Base-by-base conservation (phyloP, 2,113 vertebrate species). In the Pyxicephalus adspersus region DNA sequence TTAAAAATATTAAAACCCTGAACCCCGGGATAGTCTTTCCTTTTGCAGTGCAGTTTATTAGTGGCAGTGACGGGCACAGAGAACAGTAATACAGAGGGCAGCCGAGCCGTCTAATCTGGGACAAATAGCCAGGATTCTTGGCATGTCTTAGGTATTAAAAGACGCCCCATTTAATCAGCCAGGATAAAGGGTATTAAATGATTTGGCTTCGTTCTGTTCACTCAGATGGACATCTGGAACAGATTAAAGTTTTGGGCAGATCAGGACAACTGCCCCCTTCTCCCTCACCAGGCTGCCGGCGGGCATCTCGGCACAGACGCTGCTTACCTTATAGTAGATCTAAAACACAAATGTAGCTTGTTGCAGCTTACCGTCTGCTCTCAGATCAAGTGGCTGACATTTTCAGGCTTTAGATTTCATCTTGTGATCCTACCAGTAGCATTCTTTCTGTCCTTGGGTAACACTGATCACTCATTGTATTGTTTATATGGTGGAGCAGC, bases 91-190 rank as follows among this genome's bases (percentile, higher is more conserved):
- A 61, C n/a, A 5, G 58, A 29, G 25, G 38, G 66, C 66, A 52
- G 67, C 22, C 29, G 54, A 76, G 34, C 58, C 16, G 57, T 58
- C 73, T 76, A 76, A 76, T 76, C 73, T 20, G 38, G 25, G 70
- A 63, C 60, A 74, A 81, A 73, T 74, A 81, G 60, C 68, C 60
- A 9, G 79, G 60, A 81, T 81, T 74, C 79, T 74, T 81, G 79
- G 70, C 68, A 74, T 74, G 58, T 81, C 79, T 81, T 31, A 34
- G 57, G 78, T 64, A 80, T 80, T 80, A 80, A 72, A 25, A 80
- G 55, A 64, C 78, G 52, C 66, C 77, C 77, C 16, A 18, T 80
- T 80, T 72, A 80, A 72, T 80, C 78, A 72, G 78, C 57, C 57
- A 0, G 67, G 57, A 72, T 80, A 72, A 80, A 54, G 23, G 67